Conservation (phyloP, 1,140 invertebrate species). For the Leucophenga varia region DNA sequence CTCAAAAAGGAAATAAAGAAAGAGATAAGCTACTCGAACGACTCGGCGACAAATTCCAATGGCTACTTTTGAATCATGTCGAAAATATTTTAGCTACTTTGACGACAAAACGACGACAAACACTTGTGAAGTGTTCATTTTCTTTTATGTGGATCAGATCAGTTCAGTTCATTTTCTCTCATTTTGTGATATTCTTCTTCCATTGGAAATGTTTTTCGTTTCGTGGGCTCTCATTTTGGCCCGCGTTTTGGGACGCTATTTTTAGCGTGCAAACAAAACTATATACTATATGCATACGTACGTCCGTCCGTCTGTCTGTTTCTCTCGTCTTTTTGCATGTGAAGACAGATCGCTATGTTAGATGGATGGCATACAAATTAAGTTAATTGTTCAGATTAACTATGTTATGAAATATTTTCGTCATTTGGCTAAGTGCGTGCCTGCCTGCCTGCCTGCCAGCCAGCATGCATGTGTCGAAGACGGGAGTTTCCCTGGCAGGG, state of each 20-base stretch:
- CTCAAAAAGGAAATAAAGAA: too few species aligned
- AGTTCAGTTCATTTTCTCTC: too few species aligned
- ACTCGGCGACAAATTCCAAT: conserved; percentile 17
- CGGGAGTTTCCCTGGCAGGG: too few species aligned
- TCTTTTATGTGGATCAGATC: too few species aligned
- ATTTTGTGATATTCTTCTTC: too few species aligned
- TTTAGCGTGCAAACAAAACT: conserved; percentile 32
- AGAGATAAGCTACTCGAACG: too few species aligned
- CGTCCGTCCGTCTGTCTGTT: background rate
- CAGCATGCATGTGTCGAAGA: too few species aligned
- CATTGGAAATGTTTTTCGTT: conserved; percentile 7
- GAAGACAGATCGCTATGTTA: background rate
- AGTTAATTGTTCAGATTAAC: conserved; percentile 48
- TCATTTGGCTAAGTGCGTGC: too few species aligned
- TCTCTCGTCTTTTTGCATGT: too few species aligned
- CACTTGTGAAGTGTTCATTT: conserved; percentile 43
- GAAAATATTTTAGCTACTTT: conserved; percentile 15
- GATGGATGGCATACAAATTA: conserved; percentile 29
- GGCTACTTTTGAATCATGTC: too few species aligned
- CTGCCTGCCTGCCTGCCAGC: too few species aligned
- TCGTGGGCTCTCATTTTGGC: conserved; percentile 21
- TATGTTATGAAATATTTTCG: conserved; percentile 48
- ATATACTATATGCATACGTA: background rate
- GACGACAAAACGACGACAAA: conserved; percentile 12
- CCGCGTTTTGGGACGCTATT: conserved; percentile 19